These are phyloP conservation scores for Aporrectodea caliginosa DNA, from an alignment of 1,140 invertebrate species.

Conservation along the genomic window DNA sequence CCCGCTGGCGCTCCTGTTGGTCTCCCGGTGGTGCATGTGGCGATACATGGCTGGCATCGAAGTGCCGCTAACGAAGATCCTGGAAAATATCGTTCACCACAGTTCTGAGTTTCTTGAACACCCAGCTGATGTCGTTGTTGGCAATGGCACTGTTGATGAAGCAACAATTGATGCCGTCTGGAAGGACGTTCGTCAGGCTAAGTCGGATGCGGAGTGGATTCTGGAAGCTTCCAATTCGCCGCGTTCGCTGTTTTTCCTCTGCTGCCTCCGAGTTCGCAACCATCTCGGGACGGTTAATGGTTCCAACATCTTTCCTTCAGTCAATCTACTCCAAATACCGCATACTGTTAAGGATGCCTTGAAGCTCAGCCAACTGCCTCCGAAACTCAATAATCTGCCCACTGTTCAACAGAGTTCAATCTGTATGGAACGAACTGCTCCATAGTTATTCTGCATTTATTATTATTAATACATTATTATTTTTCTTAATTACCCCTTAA, in stretches of 20 bases:
- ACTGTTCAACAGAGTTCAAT: no score
- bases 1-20: background rate
- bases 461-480: no score
- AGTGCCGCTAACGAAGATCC: background rate
- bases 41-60: background rate
- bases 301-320: background rate
- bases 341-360: background rate
- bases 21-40: background rate
- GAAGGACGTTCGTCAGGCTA: background rate
- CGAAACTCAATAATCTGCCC: background rate
- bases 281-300: background rate
- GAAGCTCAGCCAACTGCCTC: background rate
- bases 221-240: background rate
- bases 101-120: background rate
- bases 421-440: no score
- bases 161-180: background rate
- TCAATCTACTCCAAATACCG: background rate
- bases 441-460: no score
- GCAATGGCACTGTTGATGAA: background rate
- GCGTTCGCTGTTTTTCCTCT: background rate
- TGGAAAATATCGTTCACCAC: background rate
- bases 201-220: background rate
- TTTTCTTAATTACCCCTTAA: no score
- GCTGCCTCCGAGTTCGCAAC: background rate
- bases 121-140: background rate